Conservation (phyloP, 2,113 vertebrate genomes). For the Hirundichthys speculiger region DNA sequence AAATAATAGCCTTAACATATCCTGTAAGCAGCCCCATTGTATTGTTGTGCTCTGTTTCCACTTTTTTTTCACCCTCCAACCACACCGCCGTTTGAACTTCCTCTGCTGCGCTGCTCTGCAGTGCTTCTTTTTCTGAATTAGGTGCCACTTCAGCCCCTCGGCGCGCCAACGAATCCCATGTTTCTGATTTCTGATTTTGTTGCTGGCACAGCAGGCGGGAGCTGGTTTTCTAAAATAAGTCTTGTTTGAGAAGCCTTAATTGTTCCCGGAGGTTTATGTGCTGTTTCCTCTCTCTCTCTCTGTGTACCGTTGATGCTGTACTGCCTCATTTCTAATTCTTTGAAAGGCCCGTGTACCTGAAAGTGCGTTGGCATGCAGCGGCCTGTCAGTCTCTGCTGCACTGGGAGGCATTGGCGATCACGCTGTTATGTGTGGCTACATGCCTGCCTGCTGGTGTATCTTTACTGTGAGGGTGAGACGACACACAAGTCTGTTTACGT, state of each 20-base stretch:
- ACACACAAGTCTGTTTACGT: slow-evolving; percentile 43
- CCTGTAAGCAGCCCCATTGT: slow-evolving; percentile 53
- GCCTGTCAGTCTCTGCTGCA: slow-evolving; percentile 31
- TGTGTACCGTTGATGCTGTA: not conserved
- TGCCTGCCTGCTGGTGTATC: slow-evolving; percentile 40
- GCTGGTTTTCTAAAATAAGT: no score
- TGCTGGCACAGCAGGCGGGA: no score
- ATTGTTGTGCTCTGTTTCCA: slow-evolving; percentile 62
- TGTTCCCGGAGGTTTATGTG: not conserved
- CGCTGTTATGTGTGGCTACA: slow-evolving; percentile 47
- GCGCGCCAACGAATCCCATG: no score
- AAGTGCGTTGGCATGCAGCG: slow-evolving; percentile 30
- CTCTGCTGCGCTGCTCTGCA: slow-evolving; percentile 31
- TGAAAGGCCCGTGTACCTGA: not conserved
- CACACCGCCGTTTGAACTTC: slow-evolving; percentile 47
- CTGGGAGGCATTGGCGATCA: slow-evolving; percentile 7
- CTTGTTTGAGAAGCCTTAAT: not conserved
- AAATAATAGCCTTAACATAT: slow-evolving; percentile 55
- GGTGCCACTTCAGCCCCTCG: not conserved
- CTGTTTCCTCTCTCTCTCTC: not conserved
- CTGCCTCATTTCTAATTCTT: slow-evolving; percentile 3
- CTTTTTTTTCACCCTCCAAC: slow-evolving; percentile 36
- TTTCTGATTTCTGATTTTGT: not conserved
- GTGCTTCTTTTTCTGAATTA: slow-evolving; percentile 14
- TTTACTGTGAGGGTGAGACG: slow-evolving; percentile 34